These are phyloP conservation scores for Bombus vancouverensis DNA, from an alignment of 1,140 invertebrate species.

Conservation along the genomic window DNA sequence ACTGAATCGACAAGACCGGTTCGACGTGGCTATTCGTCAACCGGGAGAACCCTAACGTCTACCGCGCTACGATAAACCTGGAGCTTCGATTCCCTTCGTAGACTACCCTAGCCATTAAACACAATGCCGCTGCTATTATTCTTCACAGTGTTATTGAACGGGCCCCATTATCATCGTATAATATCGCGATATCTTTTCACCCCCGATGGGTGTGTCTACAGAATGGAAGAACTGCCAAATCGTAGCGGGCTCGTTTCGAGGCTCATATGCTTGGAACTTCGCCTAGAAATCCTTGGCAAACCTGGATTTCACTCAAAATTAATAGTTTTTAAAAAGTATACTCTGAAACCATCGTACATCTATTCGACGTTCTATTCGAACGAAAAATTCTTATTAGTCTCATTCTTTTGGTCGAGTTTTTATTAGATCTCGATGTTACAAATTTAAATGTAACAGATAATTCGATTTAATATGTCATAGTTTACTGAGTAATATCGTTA, in stretches of 20 bases:
- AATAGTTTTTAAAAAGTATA: constrained; percentile 54
- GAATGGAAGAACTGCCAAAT: constrained; percentile 63
- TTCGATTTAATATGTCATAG: no score
- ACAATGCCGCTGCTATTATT: constrained; percentile 71
- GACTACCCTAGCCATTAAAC: constrained; percentile 70
- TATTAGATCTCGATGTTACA: neutral
- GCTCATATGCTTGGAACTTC: constrained; percentile 47
- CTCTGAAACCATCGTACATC: neutral
- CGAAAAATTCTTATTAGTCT: neutral
- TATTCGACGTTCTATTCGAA: neutral
- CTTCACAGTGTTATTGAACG: constrained; percentile 72
- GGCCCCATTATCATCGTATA: constrained; percentile 71
- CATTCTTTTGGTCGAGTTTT: no score
- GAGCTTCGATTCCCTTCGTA: constrained; percentile 63
- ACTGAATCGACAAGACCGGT: constrained; percentile 42
- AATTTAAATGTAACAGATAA: no score
- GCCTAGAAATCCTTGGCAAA: constrained; percentile 54
- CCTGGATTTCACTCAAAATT: neutral
- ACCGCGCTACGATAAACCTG: constrained; percentile 56
- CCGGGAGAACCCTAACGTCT: constrained; percentile 57
- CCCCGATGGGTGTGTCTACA: constrained; percentile 48
- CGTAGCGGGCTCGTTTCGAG: constrained; percentile 41
- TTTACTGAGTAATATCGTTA: no score
- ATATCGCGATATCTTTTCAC: constrained; percentile 71
- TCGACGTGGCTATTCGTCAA: constrained; percentile 67